Evolutionary conservation across 2,888 invertebrate species (phyloP), one percentile per base, ranked within the genome.

Genomic region (Thereva nobilitata): DNA sequence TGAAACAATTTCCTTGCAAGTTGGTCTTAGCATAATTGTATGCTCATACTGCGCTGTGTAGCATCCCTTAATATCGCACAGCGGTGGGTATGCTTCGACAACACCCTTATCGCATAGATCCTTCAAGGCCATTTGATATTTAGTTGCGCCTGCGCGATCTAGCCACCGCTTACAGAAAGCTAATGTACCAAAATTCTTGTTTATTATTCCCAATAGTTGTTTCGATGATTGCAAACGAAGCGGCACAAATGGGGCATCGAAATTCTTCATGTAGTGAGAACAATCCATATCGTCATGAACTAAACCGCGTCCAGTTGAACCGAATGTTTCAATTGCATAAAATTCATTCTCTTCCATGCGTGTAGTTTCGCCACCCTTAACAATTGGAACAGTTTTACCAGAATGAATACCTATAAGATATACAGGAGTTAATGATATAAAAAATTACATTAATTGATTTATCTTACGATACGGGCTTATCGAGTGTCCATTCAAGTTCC

Each of bases 31-130:
- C 73, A 99, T 88, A 75, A 99, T 91, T 4, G 99, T 99, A 82
- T 99, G 99, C 79, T 99, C 99, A 79, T 93, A 99, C 83, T 99
- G 99, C 52, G 99, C 99, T 0, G 99, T 99, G 83, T 97, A 99
- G 80, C 93, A 95, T 67, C 99, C 98, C 80, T 93, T 95, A 71
- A 92, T 87, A 83, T 99, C 99, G 78, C 97, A 98, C 64, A 99
- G 86, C 6, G 99, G 99, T 23, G 99, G 99, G 83, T 99, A 99
- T 0, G 98, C 91, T 77, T 97, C 95, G n/a, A 99, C 93, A 38
- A 97, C 92, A 57, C 93, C 93, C 79, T 97, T 97, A 80, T 99
- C 98, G 82, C 97, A 97, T 66, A 99, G 85, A 84, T 99, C 98
- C 82, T 99, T 99, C 53, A 99, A 84, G 1, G 97, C 97, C 93